Evolutionary conservation across 1,140 invertebrate species (phyloP).

Genomic region (Pseudomyrmex dendroicus): DNA sequence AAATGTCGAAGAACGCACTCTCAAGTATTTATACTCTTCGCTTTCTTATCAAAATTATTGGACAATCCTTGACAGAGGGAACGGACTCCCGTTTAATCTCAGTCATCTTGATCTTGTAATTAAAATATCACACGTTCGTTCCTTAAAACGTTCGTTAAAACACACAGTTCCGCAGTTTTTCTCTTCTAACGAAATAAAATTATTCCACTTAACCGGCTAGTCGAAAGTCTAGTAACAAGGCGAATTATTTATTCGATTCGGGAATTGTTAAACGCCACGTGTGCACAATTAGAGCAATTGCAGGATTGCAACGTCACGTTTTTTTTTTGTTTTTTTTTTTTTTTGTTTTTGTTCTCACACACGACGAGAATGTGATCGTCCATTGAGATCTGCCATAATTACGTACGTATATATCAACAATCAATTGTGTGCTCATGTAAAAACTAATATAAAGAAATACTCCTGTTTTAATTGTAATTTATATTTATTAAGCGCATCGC

Average conservation of each 20-base stretch:
- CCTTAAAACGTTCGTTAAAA: conserved; percentile 5
- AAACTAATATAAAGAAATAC: too few species aligned
- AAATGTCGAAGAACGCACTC: too few species aligned
- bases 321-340: background rate
- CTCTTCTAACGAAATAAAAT: conserved; percentile 8
- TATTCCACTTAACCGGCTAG: conserved; percentile 8
- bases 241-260: conserved; percentile 34
- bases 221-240: conserved; percentile 23
- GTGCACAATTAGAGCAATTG: conserved; percentile 8
- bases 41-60: background rate
- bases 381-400: too few species aligned
- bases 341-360: background rate
- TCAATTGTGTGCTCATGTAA: too few species aligned
- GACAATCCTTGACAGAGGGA: background rate
- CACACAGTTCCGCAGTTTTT: background rate
- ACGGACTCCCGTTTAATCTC: background rate
- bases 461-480: too few species aligned
- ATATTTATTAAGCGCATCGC: too few species aligned
- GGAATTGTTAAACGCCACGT: background rate
- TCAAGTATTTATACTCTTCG: background rate
- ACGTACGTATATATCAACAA: too few species aligned
- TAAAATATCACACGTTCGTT: background rate
- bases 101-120: background rate
- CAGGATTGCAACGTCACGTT: conserved; percentile 4
- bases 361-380: background rate